A percentile compares a stretch with the other conserved stretches of the same genome.
Evolutionary conservation across 2,888 invertebrate species (phyloP).

Genomic region (Dascillus cervinus): DNA sequence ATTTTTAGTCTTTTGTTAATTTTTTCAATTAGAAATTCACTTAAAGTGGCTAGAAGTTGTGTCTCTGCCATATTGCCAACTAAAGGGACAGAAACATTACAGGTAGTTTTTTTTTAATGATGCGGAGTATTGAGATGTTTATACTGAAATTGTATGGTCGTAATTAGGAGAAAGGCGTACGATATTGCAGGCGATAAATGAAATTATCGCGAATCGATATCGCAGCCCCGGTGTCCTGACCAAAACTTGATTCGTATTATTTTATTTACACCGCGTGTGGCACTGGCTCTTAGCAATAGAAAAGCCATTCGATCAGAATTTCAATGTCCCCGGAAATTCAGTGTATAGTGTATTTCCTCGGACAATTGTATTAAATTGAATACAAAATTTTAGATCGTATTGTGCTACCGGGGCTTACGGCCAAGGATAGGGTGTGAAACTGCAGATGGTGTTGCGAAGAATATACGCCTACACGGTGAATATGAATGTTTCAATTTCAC

Average conservation of each 20-base stretch:
- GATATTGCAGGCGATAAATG: no score
- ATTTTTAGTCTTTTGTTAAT: no score
- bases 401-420: slow-evolving; percentile 9
- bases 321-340: slow-evolving; percentile 6
- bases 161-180: no score
- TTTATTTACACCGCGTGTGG: slow-evolving; percentile 4
- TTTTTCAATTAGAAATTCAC: no score
- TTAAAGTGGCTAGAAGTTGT: no score
- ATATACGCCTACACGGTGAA: slow-evolving; percentile 14
- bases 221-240: slow-evolving; percentile 3
- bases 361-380: slow-evolving; percentile 14
- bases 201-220: no score
- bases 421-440: slow-evolving; percentile 16
- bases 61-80: no score
- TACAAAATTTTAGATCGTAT: slow-evolving; percentile 13
- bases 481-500: slow-evolving; percentile 26
- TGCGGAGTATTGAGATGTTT: no score
- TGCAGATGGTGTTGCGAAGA: slow-evolving; percentile 17
- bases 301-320: slow-evolving; percentile 5
- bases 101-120: no score
- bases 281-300: no score
- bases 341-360: slow-evolving; percentile 7
- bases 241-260: slow-evolving; percentile 7
- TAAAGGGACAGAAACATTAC: no score
- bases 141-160: no score